These are phyloP conservation scores for Maniola hyperantus DNA, from an alignment of 2,888 invertebrate genomes.

Conservation along the genomic window DNA sequence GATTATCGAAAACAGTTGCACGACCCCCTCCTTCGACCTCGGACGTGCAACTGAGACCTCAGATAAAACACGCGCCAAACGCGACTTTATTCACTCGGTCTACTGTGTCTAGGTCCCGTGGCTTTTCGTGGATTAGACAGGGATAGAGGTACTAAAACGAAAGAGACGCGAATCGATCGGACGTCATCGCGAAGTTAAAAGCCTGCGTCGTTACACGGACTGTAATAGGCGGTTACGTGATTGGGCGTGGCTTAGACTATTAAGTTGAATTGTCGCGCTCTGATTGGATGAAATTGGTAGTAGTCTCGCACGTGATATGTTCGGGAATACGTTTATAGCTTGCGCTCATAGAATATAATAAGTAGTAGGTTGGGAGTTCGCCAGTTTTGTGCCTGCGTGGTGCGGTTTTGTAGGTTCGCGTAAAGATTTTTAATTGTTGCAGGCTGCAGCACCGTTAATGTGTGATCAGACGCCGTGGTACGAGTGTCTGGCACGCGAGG, in stretches of 20 bases:
- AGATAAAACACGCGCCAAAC: conserved; percentile 79
- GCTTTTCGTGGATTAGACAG: conserved; percentile 62
- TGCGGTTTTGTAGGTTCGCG: conserved; percentile 70
- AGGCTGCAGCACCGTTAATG: conserved; percentile 64
- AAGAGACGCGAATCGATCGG: conserved; percentile 66
- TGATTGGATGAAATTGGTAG: conserved; percentile 82
- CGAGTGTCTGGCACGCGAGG: conserved; percentile 34
- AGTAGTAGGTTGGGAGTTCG: conserved; percentile 77
- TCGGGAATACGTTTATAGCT: conserved; percentile 81
- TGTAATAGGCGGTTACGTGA: conserved; percentile 83
- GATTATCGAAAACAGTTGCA: conserved; percentile 83
- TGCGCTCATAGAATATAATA: conserved; percentile 81
- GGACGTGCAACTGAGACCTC: conserved; percentile 81
- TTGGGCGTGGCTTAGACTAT: conserved; percentile 80
- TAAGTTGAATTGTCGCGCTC: conserved; percentile 80
- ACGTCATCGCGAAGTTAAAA: conserved; percentile 78
- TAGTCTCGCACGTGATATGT: conserved; percentile 82
- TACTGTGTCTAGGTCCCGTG: conserved; percentile 58
- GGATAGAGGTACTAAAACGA: conserved; percentile 59
- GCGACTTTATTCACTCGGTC: conserved; percentile 78
- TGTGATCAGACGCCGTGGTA: conserved; percentile 57
- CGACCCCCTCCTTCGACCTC: conserved; percentile 79
- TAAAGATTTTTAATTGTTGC: conserved; percentile 72
- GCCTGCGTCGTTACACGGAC: conserved; percentile 81
- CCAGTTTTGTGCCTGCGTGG: conserved; percentile 66